Conservation (phyloP, 2,797 vertebrate genomes). For the Sciurus vulgaris region DNA sequence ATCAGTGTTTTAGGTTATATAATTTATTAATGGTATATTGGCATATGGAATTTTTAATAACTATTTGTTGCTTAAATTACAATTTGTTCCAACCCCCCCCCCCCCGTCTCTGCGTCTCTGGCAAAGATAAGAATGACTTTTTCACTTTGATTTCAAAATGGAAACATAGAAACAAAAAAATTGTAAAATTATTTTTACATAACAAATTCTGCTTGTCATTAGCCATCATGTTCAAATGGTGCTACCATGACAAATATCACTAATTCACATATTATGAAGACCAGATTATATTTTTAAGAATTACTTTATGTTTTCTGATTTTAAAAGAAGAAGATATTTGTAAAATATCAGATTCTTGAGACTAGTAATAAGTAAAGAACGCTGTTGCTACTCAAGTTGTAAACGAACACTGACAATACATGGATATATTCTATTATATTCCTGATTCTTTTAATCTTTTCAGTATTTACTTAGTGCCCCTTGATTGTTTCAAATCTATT, state of each 20-base stretch:
- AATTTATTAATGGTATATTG: not conserved
- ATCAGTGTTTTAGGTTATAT: not conserved
- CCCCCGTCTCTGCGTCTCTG: no score
- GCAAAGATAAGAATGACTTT: not conserved
- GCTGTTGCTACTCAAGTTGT: not conserved
- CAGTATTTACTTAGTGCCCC: not conserved
- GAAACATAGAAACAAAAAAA: not conserved
- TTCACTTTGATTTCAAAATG: not conserved
- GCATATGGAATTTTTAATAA: not conserved
- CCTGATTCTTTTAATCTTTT: not conserved
- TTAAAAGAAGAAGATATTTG: not conserved
- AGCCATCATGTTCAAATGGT: not conserved
- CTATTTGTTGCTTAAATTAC: not conserved
- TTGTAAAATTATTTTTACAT: conserved; percentile 11
- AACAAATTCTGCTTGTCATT: not conserved
- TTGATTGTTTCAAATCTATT: conserved; percentile 1
- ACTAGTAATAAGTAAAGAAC: not conserved
- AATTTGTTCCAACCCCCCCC: not conserved
- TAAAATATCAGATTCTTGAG: not conserved
- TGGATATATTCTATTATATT: not conserved
- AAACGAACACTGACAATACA: not conserved
- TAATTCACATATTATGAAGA: not conserved
- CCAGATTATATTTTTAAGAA: not conserved
- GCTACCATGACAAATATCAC: not conserved
- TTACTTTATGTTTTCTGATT: not conserved